Evolutionary conservation across 2,797 vertebrate species (phyloP).

Genomic region (Mycteria americana): DNA sequence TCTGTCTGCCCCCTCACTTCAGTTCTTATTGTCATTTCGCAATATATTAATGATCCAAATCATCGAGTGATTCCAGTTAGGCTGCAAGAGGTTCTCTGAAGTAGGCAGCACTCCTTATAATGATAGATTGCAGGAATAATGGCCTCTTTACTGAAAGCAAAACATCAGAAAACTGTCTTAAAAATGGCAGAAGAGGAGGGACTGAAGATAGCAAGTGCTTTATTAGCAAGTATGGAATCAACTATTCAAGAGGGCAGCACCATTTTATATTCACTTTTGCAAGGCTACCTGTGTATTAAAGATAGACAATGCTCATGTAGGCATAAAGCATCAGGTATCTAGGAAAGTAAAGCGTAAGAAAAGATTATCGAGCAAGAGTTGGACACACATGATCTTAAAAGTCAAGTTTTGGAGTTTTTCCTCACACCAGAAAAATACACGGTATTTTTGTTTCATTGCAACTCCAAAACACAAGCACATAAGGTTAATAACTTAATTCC

Average conservation of each 20-base stretch:
- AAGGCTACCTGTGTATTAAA: background rate
- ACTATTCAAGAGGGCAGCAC: background rate
- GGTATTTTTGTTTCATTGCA: background rate
- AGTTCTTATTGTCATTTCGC: conserved; percentile 59
- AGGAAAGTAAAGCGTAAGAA: background rate
- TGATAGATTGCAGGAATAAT: conserved; percentile 54
- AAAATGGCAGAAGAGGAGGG: conserved; percentile 22
- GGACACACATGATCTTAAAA: background rate
- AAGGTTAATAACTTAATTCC: background rate
- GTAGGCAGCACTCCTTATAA: conserved; percentile 46
- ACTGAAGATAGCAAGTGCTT: background rate
- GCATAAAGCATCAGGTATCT: background rate
- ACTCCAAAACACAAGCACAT: background rate
- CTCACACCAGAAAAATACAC: background rate
- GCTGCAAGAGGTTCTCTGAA: conserved; percentile 47
- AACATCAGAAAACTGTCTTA: conserved; percentile 36
- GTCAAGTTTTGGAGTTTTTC: background rate
- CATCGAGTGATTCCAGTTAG: conserved; percentile 39
- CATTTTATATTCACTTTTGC: background rate
- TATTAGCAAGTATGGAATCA: background rate
- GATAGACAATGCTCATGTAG: background rate
- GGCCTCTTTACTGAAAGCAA: conserved; percentile 17
- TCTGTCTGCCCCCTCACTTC: conserved; percentile 57
- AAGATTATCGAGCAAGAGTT: background rate
- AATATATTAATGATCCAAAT: conserved; percentile 63